Conservation (phyloP, 2,888 invertebrate genomes). For the Ferrisia virgata region DNA sequence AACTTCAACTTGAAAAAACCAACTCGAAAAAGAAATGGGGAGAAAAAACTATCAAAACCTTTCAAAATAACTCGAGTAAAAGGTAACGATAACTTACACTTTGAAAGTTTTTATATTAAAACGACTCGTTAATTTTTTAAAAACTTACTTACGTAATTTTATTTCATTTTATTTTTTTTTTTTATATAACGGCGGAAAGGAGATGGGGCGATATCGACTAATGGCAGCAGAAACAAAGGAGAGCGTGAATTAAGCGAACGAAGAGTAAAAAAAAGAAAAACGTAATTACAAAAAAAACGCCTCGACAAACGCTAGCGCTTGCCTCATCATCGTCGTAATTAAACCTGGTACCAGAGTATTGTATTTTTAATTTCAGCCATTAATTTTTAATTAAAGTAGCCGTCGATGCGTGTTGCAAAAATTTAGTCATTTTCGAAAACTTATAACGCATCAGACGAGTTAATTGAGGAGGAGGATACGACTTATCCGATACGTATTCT, state of each 20-base stretch:
- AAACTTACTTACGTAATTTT: background rate
- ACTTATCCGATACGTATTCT: background rate
- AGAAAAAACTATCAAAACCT: background rate
- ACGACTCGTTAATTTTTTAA: background rate
- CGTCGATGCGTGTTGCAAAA: background rate
- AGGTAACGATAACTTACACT: background rate
- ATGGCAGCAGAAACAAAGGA: background rate
- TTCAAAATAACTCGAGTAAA: background rate
- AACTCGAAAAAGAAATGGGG: background rate
- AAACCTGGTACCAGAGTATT: background rate
- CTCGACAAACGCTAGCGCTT: background rate
- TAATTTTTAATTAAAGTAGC: background rate
- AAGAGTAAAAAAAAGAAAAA: background rate
- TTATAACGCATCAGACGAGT: background rate
- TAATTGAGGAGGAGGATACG: too few species aligned
- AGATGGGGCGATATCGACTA: background rate
- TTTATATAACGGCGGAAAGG: background rate
- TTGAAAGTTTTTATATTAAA: background rate
- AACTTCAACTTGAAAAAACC: background rate
- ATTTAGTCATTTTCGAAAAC: background rate
- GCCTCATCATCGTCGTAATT: background rate
- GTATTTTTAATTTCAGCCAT: background rate
- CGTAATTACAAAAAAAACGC: conserved; percentile 7
- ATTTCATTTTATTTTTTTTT: background rate
- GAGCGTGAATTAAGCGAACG: background rate